A percentile compares a stretch with the other conserved stretches of the same genome.
phyloP scores from a whole-genome alignment of 2,113 vertebrate genomes.

The Rhizomys pruinosus region DNA sequence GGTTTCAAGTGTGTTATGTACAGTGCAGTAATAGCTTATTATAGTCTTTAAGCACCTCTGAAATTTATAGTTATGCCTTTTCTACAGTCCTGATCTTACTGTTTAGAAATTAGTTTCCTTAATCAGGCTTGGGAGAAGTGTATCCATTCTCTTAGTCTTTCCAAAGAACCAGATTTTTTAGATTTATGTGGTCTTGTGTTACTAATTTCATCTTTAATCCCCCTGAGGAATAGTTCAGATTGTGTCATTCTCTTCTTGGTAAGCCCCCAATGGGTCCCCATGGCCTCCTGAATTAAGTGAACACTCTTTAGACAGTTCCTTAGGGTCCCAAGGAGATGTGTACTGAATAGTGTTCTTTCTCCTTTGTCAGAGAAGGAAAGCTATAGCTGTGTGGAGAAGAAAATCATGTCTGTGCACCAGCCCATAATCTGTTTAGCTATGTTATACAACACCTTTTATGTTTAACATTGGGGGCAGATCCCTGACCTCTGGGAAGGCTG shows the following conservation, averaged over 20 bases:
- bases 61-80: not conserved
- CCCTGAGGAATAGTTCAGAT: slow-evolving; percentile 56
- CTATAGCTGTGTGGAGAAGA: slow-evolving; percentile 66
- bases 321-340: not conserved
- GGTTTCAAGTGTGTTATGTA: slow-evolving; percentile 17
- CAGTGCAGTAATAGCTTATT: not conserved
- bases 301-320: slow-evolving; percentile 58
- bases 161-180: slow-evolving; percentile 12
- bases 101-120: not conserved
- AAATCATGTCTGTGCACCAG: slow-evolving; percentile 71
- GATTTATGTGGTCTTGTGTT: slow-evolving; percentile 53
- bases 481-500: slow-evolving; percentile 74
- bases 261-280: slow-evolving; percentile 49
- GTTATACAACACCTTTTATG: slow-evolving; percentile 79
- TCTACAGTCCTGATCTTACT: slow-evolving; percentile 20
- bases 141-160: not conserved
- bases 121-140: not conserved
- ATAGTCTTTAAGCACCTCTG: not conserved
- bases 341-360: slow-evolving; percentile 71
- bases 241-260: not conserved
- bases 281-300: slow-evolving; percentile 64
- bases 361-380: slow-evolving; percentile 51
- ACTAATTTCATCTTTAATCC: slow-evolving; percentile 65
- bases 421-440: slow-evolving; percentile 75
- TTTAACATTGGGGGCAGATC: slow-evolving; percentile 71